Percentiles rank a stretch among this genome's conserved stretches.
Conservation (phyloP, 2,113 vertebrate species). For the Delphinapterus leucas region DNA sequence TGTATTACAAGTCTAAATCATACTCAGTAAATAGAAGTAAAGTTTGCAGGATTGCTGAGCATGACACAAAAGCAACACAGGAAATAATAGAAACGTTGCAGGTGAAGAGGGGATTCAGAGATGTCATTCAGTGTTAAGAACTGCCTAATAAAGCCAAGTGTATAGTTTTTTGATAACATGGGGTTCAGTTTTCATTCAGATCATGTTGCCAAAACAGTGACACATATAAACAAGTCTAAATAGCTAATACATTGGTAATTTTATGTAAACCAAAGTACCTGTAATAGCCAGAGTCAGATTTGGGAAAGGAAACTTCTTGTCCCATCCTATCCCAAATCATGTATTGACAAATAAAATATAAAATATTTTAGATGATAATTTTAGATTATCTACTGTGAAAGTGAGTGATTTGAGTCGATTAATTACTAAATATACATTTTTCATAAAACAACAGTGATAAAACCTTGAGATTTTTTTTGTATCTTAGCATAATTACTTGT, state of each 20-base stretch:
- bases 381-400: background rate
- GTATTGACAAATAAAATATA: slow-evolving; percentile 38
- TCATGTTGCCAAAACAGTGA: background rate
- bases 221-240: background rate
- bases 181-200: background rate
- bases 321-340: background rate
- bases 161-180: background rate
- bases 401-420: background rate
- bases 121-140: background rate
- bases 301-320: background rate
- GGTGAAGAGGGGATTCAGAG: background rate
- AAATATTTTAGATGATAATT: slow-evolving; percentile 4
- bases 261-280: background rate
- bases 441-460: background rate
- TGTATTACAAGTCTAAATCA: background rate
- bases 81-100: background rate
- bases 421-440: background rate
- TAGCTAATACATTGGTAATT: background rate
- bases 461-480: background rate
- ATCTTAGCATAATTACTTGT: background rate
- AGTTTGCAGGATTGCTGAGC: background rate
- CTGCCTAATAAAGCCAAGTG: background rate
- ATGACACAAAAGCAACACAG: background rate
- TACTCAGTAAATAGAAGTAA: slow-evolving; percentile 13
- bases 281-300: background rate